Evolutionary conservation across 2,113 vertebrate genomes (phyloP), one percentile per base, ranked within the genome.

Genomic region (Glareola pratincola): DNA sequence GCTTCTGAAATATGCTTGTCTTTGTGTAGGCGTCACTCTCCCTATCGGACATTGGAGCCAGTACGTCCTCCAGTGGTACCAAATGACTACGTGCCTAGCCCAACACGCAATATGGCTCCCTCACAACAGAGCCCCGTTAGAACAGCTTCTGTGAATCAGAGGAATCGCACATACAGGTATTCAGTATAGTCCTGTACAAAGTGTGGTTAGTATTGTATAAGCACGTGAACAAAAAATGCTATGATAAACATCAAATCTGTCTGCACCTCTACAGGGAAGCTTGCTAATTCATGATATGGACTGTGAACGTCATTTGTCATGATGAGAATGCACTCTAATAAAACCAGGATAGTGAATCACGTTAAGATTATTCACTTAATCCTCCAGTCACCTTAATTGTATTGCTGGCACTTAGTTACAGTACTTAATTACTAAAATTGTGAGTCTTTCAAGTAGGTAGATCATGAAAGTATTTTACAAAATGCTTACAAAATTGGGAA

Each of bases 131-230:
- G 99, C 98, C 99, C 99, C 85, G 99, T 99, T 97, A 99, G 99
- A 98, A 99, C 99, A 96, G 99, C 99, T 98, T 99, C 99, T 85
- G 99, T 99, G 96, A 99, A 99, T 98, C 99, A 99, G 98, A 99
- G 99, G 99, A 99, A 98, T 98, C 99, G 99, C 99, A 99, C 99
- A 77, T 99, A 99, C 99, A 99, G 99, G 99, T 99, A 99, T 98
- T 98, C 92, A 82, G 53, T 88, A 75, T 91, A 85, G 94, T 94
- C 91, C 93, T 96, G 87, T 41, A 54, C 92, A 74, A 82, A 96
- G 77, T 56, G 56, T 88, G 88, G 67, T 88, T 97, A 94, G 78
- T 92, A 47, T 50, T 91, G 85, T 56, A 45, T 91, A 92, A 87
- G 79, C 53, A 50, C 62, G 47, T 72, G 60, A 6, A 13, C 51